Base-by-base conservation (phyloP, 2,797 vertebrate genomes). In the Cichlasoma orientale region DNA sequence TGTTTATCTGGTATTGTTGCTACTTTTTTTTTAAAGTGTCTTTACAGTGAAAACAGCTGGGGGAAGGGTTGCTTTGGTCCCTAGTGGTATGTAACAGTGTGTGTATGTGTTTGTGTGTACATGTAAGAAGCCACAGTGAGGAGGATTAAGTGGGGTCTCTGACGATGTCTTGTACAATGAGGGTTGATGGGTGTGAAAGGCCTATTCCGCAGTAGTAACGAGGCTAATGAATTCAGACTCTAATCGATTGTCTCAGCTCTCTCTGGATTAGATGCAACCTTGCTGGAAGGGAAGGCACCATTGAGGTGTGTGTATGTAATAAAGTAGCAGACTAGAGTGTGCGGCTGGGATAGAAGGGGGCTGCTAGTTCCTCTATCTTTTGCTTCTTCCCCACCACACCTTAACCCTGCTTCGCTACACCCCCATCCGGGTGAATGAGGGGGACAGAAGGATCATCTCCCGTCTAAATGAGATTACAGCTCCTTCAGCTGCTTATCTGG, bases 391-490 rank as follows among this genome's bases (percentile, higher is more conserved):
- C 93, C 94, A 94, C 94, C 96, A 95, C 96, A 96, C 94, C 95
- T 96, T 96, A 77, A 77, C 80, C 77, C 79, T 19, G 2, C 81
- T 77, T 95, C 96, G 96, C 94, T 92, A 93, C 96, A 96, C 96
- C 96, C 96, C 33, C 33, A 94, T 95, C 92, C 90, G 75, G 87
- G 88, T 94, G 95, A 97, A 96, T 94, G 95, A 97, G 97, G 96
- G 92, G 97, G 96, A 97, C 96, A 96, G 97, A 95, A 96, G 97
- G 97, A 98, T 98, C 97, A 98, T 97, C 97, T 97, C 96, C 96
- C 95, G 97, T 97, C 97, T 98, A 98, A 99, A 99, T 98, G 97
- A 98, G 98, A 99, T 99, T 99, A 99, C 97, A 98, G 97, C 97
- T 98, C 96, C 97, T 98, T 98, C 96, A 96, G 96, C 97, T 96